Evolutionary conservation across 2,888 invertebrate species (phyloP), one percentile per base, ranked within the genome.

Genomic region (Cylloceria caligata): DNA sequence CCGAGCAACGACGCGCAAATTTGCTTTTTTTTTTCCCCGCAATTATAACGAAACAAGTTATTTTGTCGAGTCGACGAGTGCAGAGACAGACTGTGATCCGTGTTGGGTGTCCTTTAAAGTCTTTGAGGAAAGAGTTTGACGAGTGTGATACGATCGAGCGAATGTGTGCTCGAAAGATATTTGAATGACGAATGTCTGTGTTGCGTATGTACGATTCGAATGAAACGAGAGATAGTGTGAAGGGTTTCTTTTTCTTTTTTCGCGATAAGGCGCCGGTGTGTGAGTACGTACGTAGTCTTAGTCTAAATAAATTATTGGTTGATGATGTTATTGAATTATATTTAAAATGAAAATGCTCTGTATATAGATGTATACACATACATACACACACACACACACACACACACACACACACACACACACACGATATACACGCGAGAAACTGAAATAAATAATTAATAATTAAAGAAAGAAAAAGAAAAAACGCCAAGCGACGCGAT

Each of bases 11-110:
- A 57, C 52, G 67, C 73, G 42, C 30, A 42, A 49, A 57, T 62
- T 57, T 30, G 45, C 68, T 80, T 34, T 42, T 73, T 79, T 36
- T 60, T 75, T 55, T 13, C 16, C 64, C 62, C 21, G 27, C 71
- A 60, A 57, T 83, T 68, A 73, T 80, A 55, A 21, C 24, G n/a
- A 45, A 45, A 11, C 34, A 60, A 64, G 30, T 65, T 52, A 67
- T 82, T 85, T 83, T 80, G 85, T 84, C 86, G 87, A 87, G 83
- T 87, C 83, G 84, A 89, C 85, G 88, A 89, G 87, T 88, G 88
- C 88, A 90, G 88, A 90, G 88, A 89, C 88, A 90, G 89, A 91
- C 92, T 93, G 91, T 93, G 93, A 89, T 92, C 89, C 85, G 91
- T 89, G 89, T 93, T 91, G 88, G 89, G 89, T 87, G 91, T 90